Conservation (phyloP, 2,888 invertebrate genomes). For the Cosmopolites sordidus region DNA sequence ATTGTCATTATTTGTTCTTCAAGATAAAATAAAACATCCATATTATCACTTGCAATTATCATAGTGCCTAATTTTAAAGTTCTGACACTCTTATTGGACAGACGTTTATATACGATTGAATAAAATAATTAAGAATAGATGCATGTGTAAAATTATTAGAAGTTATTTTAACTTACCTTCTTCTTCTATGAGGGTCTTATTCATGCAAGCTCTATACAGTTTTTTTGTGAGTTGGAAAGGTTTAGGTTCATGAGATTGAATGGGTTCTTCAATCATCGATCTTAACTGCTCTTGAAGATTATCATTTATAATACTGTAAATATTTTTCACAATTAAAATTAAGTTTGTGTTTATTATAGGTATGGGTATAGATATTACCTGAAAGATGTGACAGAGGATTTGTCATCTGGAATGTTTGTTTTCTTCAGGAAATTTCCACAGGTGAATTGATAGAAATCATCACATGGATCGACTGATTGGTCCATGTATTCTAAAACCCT, state of each 20-base stretch:
- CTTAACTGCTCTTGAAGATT: slow-evolving; percentile 70
- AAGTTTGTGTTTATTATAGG: no score
- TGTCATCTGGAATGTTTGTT: slow-evolving; percentile 76
- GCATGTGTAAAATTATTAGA: no score
- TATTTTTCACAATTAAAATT: background rate
- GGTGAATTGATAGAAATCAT: slow-evolving; percentile 77
- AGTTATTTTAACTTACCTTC: slow-evolving; percentile 48
- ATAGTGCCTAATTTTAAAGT: no score
- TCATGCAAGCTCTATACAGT: slow-evolving; percentile 84
- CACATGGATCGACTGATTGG: slow-evolving; percentile 67
- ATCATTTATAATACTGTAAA: slow-evolving; percentile 63
- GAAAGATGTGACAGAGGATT: slow-evolving; percentile 72
- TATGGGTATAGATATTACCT: slow-evolving; percentile 18
- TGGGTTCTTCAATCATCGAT: slow-evolving; percentile 64
- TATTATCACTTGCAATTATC: no score
- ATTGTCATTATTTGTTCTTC: no score
- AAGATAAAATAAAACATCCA: no score
- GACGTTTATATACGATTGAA: no score
- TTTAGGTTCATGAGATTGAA: slow-evolving; percentile 57
- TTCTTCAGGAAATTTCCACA: slow-evolving; percentile 71
- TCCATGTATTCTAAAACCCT: slow-evolving; percentile 70
- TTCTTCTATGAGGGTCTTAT: slow-evolving; percentile 75
- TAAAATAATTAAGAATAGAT: no score
- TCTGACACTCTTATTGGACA: no score
- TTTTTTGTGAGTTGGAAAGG: slow-evolving; percentile 76